Evolutionary conservation across 2,113 vertebrate species (phyloP).

Genomic region (Tragelaphus buxtoni): DNA sequence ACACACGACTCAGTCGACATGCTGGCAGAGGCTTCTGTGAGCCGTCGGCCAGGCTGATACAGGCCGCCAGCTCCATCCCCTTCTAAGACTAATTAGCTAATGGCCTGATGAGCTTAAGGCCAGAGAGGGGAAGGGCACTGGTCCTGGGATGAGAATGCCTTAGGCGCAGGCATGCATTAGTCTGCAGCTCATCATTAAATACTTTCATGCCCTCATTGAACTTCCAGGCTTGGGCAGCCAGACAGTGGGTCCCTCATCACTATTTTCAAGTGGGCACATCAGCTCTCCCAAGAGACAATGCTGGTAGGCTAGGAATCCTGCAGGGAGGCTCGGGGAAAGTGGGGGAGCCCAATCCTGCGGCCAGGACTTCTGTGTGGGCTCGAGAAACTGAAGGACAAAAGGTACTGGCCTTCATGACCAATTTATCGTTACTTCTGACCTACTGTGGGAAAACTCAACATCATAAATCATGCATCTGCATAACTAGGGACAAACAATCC

Average conservation of each 20-base stretch:
- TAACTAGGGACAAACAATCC: not conserved
- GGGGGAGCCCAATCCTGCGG: not conserved
- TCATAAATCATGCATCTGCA: not conserved
- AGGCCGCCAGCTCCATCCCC: not conserved
- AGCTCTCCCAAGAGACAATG: not conserved
- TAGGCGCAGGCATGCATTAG: not conserved
- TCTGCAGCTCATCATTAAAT: not conserved
- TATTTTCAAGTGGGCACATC: not conserved
- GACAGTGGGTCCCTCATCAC: not conserved
- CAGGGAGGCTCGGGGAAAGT: not conserved
- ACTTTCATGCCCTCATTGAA: not conserved
- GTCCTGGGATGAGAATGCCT: not conserved
- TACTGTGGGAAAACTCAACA: not conserved
- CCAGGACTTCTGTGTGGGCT: not conserved
- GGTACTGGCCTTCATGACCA: not conserved
- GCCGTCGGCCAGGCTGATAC: not conserved
- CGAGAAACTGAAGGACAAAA: not conserved
- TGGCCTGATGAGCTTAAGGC: not conserved
- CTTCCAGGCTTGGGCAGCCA: not conserved
- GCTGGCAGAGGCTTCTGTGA: not conserved
- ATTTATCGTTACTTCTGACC: not conserved
- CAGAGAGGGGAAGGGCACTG: not conserved
- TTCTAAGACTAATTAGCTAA: not conserved
- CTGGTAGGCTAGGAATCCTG: not conserved
- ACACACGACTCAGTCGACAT: rapidly evolving